A percentile compares a stretch with the other conserved stretches of the same genome.
Conservation (phyloP, 2,113 vertebrate species). For the Clarias macrocephalus region DNA sequence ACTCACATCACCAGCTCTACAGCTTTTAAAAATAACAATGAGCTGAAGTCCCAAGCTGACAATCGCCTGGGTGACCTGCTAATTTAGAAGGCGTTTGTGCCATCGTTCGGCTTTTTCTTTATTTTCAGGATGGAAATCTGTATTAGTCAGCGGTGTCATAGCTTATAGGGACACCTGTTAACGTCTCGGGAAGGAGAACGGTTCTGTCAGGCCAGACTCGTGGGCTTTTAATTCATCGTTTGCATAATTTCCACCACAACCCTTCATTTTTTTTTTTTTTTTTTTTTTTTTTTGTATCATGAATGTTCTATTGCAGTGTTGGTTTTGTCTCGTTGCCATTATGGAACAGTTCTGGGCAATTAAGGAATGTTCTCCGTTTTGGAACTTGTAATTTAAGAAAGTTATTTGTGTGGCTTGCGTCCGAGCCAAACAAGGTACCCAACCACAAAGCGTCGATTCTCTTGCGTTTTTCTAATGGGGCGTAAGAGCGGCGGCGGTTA, state of each 20-base stretch:
- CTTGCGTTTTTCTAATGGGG: conserved; percentile 29
- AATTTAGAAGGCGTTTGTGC: neutral
- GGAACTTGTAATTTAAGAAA: conserved; percentile 37
- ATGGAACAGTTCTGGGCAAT: conserved; percentile 73
- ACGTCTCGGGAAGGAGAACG: conserved; percentile 30
- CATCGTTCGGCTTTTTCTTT: neutral
- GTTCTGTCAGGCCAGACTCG: conserved; percentile 36
- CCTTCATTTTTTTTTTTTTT: conserved; percentile 20
- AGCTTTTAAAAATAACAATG: neutral
- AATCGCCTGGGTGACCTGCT: neutral
- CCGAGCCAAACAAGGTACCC: conserved; percentile 26
- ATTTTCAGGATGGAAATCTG: conserved; percentile 34
- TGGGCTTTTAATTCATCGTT: conserved; percentile 41
- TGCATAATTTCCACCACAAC: conserved; percentile 51
- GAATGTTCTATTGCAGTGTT: conserved; percentile 65
- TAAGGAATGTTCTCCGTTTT: conserved; percentile 71
- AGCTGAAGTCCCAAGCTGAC: neutral
- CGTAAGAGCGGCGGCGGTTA: neutral
- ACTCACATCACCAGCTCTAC: neutral
- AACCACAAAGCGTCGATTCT: conserved; percentile 10
- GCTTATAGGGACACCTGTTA: conserved; percentile 53
- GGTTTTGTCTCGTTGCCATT: conserved; percentile 58
- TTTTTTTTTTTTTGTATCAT: conserved; percentile 49
- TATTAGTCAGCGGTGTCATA: neutral
- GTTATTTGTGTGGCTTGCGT: conserved; percentile 40